These are phyloP conservation scores for Pyrgilauda ruficollis DNA, from an alignment of 2,113 vertebrate genomes.

Conservation along the genomic window DNA sequence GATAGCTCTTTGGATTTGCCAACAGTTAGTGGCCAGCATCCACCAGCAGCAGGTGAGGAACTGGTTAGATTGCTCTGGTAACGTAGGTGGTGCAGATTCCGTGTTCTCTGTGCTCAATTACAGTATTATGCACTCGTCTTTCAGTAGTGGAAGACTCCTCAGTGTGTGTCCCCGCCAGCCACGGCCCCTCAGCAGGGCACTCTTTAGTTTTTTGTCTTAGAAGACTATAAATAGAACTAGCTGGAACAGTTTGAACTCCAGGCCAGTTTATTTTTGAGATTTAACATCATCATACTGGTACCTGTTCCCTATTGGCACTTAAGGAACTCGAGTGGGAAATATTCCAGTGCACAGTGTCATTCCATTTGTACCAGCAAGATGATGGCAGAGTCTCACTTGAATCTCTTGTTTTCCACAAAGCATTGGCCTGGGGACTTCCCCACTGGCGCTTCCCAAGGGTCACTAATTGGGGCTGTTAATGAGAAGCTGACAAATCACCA, in stretches of 20 bases:
- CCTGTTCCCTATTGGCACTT: conserved; percentile 18
- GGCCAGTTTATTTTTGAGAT: conserved; percentile 39
- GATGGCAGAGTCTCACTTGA: background rate
- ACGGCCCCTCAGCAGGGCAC: conserved; percentile 39
- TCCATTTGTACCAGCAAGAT: background rate
- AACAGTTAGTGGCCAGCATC: conserved; percentile 94
- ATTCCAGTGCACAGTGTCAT: background rate
- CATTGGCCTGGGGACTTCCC: background rate
- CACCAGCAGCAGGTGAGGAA: conserved; percentile 99
- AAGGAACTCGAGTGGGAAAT: background rate
- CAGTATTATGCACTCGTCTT: conserved; percentile 60
- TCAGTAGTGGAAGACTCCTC: conserved; percentile 21
- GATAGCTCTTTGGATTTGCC: conserved; percentile 99
- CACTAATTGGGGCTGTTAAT: conserved; percentile 18
- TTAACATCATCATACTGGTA: background rate
- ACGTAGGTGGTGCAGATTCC: conserved; percentile 47
- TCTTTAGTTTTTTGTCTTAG: conserved; percentile 28
- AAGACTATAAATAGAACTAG: conserved; percentile 37
- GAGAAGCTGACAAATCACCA: background rate
- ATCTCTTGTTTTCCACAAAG: conserved; percentile 2
- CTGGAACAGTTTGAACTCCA: conserved; percentile 35
- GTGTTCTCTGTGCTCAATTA: conserved; percentile 40
- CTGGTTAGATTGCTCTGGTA: conserved; percentile 99
- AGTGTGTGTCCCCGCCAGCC: conserved; percentile 40
- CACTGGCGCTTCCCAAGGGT: background rate